Base-by-base conservation (phyloP, 2,113 vertebrate species). In the Irena cyanogastra region DNA sequence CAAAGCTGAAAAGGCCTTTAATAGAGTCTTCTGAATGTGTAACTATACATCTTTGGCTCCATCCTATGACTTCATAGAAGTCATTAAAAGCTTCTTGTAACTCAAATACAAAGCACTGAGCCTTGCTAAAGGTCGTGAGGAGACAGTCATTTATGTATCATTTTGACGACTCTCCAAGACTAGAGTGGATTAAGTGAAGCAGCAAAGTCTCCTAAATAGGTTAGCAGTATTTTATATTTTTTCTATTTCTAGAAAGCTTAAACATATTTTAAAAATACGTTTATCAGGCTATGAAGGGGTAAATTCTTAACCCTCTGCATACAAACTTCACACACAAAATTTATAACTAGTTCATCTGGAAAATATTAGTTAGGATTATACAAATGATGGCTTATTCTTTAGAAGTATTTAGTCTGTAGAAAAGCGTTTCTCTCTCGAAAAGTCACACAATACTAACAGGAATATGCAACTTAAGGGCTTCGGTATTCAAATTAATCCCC, bases 1-100 rank as follows among this genome's bases (percentile, higher is more conserved):
- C 45, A 65, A 88, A 90, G 81, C 41, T 63, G 70, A 91, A 93
- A 94, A 89, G n/a, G 57, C 57, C 24, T 56, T 91, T 91, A 87
- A 94, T 82, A 90, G 78, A 94, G 52, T 54, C 70, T 92, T 86
- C 68, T 54, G 44, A 89, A 89, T 49, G 35, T 42, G 22, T 53
- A 78, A 82, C 85, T 94, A 47, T 63, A 65, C 83, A 91, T 89
- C 68, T 57, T 65, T 76, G 45, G 20, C 37, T 93, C 59, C 52
- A 52, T 79, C 35, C 61, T 59, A 49, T 81, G 82, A 94, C 85
- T 88, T 80, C 61, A 44, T 23, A 61, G 15, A 47, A 79, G 70
- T 60, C 42, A 69, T 72, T 92, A 88, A 70, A 94, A 93, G 18
- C 64, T 75, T 64, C 74, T 80, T 72, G 16, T 41, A 89, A 90